Conservation (phyloP, 2,888 invertebrate genomes). For the Meliscaeva auricollis region DNA sequence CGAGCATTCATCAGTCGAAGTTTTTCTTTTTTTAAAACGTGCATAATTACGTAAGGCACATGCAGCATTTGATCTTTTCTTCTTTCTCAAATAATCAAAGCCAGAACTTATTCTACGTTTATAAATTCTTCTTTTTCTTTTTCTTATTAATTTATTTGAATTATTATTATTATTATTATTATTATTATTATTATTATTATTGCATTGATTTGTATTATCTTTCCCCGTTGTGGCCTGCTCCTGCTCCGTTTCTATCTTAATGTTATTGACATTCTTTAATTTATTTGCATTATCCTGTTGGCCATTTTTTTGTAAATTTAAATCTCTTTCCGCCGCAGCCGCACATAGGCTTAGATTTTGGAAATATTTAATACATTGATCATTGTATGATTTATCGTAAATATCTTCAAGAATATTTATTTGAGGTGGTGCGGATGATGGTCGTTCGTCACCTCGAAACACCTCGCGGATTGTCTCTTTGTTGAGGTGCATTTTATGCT, state of each 20-base stretch:
- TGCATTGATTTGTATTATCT: neutral
- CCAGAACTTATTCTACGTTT: constrained; percentile 84
- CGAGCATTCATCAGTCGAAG: constrained; percentile 5
- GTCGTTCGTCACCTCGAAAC: constrained; percentile 89
- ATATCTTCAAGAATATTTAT: constrained; percentile 80
- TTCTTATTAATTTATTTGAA: constrained; percentile 75
- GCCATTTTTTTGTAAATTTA: constrained; percentile 16
- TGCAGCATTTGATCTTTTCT: constrained; percentile 88
- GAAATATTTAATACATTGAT: constrained; percentile 82
- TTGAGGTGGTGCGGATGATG: constrained; percentile 91
- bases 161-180: constrained; percentile 14
- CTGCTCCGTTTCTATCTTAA: constrained; percentile 4
- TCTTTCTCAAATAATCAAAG: constrained; percentile 95
- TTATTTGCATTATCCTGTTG: neutral
- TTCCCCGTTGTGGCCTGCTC: neutral
- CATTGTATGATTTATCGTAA: constrained; percentile 80
- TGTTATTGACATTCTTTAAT: constrained; percentile 4
- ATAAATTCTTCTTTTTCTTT: constrained; percentile 79
- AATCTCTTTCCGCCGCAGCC: constrained; percentile 54
- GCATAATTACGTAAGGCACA: constrained; percentile 48
- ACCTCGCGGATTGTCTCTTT: constrained; percentile 92
- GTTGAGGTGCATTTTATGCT: constrained; percentile 89
- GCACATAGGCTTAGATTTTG: constrained; percentile 81
- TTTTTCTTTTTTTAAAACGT: constrained; percentile 33
- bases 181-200: constrained; percentile 16